A percentile compares a stretch with the other conserved stretches of the same genome.
phyloP scores from a whole-genome alignment of 2,888 invertebrate genomes.

The Syritta pipiens region DNA sequence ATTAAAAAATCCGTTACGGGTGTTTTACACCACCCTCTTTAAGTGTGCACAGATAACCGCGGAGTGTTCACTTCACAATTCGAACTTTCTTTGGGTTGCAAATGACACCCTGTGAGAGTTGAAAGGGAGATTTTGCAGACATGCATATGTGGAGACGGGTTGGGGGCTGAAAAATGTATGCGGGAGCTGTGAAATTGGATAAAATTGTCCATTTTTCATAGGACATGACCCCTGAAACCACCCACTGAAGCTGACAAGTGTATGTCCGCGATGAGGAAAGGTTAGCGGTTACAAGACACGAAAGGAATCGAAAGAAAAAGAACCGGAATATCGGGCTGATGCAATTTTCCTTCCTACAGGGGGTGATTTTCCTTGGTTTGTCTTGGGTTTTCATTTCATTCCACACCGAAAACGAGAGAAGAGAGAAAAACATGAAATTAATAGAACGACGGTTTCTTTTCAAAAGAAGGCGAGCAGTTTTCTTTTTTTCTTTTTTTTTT shows the following conservation, averaged over 20 bases:
- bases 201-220: too few species aligned
- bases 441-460: conserved; percentile 43
- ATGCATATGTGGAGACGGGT: too few species aligned
- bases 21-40: conserved; percentile 62
- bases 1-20: conserved; percentile 67
- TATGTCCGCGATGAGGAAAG: not conserved
- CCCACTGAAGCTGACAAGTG: conserved; percentile 17
- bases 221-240: too few species aligned
- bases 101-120: not conserved
- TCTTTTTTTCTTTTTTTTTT: conserved; percentile 18
- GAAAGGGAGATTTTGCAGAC: too few species aligned
- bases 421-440: conserved; percentile 13
- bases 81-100: not conserved
- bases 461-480: conserved; percentile 13
- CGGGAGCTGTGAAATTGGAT: too few species aligned
- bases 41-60: conserved; percentile 35
- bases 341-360: conserved; percentile 22
- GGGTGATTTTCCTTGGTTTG: conserved; percentile 24
- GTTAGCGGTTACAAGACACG: not conserved
- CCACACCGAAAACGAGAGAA: not conserved
- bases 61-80: conserved; percentile 19
- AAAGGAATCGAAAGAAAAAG: conserved; percentile 10
- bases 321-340: conserved; percentile 12
- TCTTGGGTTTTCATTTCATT: too few species aligned
- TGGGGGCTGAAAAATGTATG: too few species aligned